Evolutionary conservation across 2,797 vertebrate genomes (phyloP).

Genomic region (Netta rufina): DNA sequence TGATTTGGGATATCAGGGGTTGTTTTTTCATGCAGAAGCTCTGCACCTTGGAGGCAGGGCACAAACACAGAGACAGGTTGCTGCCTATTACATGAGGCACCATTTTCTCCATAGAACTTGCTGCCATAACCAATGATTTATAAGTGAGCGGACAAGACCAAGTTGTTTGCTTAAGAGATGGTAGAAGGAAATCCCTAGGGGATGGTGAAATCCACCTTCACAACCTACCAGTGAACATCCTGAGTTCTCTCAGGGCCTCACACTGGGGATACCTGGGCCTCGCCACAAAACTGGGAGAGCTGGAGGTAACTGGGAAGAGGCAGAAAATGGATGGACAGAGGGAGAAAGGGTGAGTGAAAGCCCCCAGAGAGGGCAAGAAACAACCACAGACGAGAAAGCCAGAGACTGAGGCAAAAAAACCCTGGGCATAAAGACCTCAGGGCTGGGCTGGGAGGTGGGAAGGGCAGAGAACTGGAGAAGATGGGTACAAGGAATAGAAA

Average conservation of each 20-base stretch:
- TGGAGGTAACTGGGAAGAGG: background rate
- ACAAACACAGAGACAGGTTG: background rate
- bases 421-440: background rate
- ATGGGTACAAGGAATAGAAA: background rate
- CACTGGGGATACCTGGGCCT: background rate
- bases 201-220: background rate
- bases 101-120: background rate
- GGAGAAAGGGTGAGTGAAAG: background rate
- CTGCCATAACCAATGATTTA: background rate
- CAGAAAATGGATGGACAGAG: background rate
- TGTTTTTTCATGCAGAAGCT: background rate
- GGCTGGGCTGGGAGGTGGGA: too few relatives aligned
- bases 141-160: background rate
- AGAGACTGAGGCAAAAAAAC: background rate
- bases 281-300: accelerated
- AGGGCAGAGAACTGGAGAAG: background rate
- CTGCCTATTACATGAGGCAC: accelerated
- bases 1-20: background rate
- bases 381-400: background rate
- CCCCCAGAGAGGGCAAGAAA: background rate
- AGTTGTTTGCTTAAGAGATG: background rate
- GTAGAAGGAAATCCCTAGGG: background rate
- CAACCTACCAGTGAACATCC: background rate
- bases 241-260: background rate
- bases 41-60: background rate